Base-by-base conservation (phyloP, 2,797 vertebrate genomes). In the Nothura maculosa region DNA sequence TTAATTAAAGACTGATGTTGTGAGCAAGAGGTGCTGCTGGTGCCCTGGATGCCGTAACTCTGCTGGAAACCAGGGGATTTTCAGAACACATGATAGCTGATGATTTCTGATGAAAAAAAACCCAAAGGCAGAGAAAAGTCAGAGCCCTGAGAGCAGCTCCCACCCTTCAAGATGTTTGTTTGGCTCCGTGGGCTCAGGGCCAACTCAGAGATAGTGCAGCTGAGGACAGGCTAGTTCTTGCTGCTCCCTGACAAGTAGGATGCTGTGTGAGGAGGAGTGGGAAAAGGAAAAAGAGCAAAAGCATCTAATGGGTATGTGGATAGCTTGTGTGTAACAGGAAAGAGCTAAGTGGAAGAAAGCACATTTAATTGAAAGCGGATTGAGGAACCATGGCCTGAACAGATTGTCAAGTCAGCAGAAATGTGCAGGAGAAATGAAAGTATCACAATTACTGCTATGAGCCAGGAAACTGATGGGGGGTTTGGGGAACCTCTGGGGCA, bases 191-290 rank as follows among this genome's bases (percentile, higher is more conserved):
- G 43, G 50, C 32, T 72, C 50, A 55, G 28, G 27, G 14, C 10
- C 32, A 73, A 12, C 18, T 45, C 45, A 24, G 22, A 73, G 36
- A 38, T 1, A 50, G 8, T 1, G 15, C 28, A 73, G 19, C 18
- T 3, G 0, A 21, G 32, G 19, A 55, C 18, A 47, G 80, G 52
- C 19, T 42, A 34, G 43, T 8, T 24, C 77, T 66, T 0, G 0
- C 50, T 34, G 34, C 47, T 64, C 50, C 54, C 42, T 50, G 10
- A 75, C 40, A 80, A 72, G 6, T 3, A 68, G 32, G 11, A 67
- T 14, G 50, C 13, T 25, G 8, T 11, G 17, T 20, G 20, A 75
- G 12, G 28, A n/a, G 30, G 18, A n/a, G 16, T 16, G 52, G 52
- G 28, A 10, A 30, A 28, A 30, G 36, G 78, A 14, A 86, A 68